Evolutionary conservation across 2,797 vertebrate genomes (phyloP).

Genomic region (Catamblyrhynchus diadema): DNA sequence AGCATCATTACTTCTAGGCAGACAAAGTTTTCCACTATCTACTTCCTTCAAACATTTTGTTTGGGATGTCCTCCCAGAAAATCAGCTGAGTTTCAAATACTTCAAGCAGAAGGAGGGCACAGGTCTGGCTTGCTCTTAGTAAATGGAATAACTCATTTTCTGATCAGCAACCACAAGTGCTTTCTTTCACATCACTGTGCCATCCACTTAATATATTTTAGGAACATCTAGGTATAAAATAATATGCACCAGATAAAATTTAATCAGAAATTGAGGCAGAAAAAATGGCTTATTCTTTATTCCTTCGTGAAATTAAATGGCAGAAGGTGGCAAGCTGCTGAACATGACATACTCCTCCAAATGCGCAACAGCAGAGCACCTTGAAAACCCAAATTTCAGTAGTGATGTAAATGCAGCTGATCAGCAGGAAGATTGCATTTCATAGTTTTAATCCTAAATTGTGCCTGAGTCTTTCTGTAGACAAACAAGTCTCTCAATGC

Average conservation of each 20-base stretch:
- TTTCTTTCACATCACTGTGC: neutral
- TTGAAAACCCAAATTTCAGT: neutral
- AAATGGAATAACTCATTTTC: neutral
- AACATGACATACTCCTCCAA: neutral
- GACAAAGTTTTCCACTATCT: neutral
- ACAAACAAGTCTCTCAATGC: neutral
- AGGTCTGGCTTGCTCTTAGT: neutral
- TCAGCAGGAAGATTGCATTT: neutral
- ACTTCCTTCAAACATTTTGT: neutral
- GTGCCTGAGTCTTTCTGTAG: neutral
- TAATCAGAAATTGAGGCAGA: neutral
- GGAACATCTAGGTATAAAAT: neutral
- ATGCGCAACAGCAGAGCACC: neutral
- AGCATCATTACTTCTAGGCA: neutral
- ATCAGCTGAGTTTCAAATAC: neutral
- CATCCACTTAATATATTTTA: neutral
- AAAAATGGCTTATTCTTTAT: neutral
- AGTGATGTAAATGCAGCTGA: neutral
- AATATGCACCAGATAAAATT: neutral
- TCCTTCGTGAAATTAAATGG: neutral
- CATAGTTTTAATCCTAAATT: neutral
- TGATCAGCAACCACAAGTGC: rapidly evolving
- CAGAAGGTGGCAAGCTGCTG: neutral
- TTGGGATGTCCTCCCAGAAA: neutral
- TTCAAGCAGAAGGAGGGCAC: neutral